Evolutionary conservation across 2,888 invertebrate genomes (phyloP), one percentile per base, ranked within the genome.

Genomic region (Saturnia japonica): DNA sequence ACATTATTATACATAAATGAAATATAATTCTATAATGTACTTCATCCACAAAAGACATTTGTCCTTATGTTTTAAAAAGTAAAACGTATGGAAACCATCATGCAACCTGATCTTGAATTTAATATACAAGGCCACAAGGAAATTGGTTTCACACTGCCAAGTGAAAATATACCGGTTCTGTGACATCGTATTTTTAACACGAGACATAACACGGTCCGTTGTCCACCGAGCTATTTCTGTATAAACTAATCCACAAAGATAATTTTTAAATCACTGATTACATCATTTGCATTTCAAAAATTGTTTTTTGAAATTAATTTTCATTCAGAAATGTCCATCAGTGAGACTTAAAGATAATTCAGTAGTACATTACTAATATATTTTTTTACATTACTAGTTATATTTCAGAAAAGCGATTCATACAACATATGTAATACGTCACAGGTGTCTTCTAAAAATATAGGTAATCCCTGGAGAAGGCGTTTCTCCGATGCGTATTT

Each of bases 101-200:
- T 77, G 77, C 78, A 82, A 83, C 77, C 80, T 81, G 83, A 85
- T 90, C 85, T 88, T 84, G 84, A 85, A 85, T 85, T 82, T 79
- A 81, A 73, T 77, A 79, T 72, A 77, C 91, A 91, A 92, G 92
- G 92, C 88, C 85, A 81, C 80, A 82, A 87, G 85, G 85, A 88
- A 91, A 87, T 85, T 82, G 82, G 84, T 86, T 85, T 85, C 84
- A 82, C 80, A 82, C 80, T 82, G 84, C 85, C 84, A 87, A 86
- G 82, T 80, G 84, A 88, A 88, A 88, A 85, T 85, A 79, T 84
- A 82, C 78, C 80, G 83, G 86, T 82, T 85, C 82, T 83, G 81
- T 83, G 85, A 85, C 83, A 78, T 85, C 76, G 81, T 91, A 90
- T 91, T 91, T 91, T 86, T 89, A 91, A 86, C 80, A 78, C 79